Percentiles rank a stretch among this genome's conserved stretches.
phyloP scores from a whole-genome alignment of 1,140 invertebrate genomes.

The Pteromalus puparum region DNA sequence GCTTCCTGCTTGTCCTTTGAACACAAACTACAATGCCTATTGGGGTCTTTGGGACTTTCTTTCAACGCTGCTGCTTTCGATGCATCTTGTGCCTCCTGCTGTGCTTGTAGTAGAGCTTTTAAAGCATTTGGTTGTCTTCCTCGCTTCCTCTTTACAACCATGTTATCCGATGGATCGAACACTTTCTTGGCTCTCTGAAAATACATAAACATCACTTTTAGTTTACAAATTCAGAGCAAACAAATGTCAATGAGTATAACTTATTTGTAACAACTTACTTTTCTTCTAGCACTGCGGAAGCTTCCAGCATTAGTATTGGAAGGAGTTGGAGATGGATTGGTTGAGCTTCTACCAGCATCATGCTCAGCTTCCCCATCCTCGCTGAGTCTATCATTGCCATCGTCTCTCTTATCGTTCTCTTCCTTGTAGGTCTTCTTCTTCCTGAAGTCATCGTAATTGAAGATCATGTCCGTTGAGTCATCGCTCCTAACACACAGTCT shows the following conservation, averaged over 20 bases:
- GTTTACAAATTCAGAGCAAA: constrained; percentile 11
- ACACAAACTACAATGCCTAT: constrained; percentile 73
- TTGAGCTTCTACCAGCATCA: constrained; percentile 68
- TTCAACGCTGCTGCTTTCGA: constrained; percentile 54
- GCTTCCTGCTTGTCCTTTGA: constrained; percentile 77
- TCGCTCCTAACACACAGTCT: constrained; percentile 68
- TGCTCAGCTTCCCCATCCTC: constrained; percentile 70
- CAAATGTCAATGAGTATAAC: constrained; percentile 19
- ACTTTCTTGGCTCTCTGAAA: constrained; percentile 82
- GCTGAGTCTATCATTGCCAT: constrained; percentile 64
- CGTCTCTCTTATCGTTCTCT: constrained; percentile 63
- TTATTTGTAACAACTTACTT: constrained; percentile 59
- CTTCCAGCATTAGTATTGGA: constrained; percentile 65
- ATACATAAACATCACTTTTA: constrained; percentile 47
- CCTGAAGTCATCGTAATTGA: constrained; percentile 70
- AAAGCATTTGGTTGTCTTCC: constrained; percentile 77
- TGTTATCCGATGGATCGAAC: constrained; percentile 87
- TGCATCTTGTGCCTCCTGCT: constrained; percentile 67
- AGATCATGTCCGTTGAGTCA: constrained; percentile 68
- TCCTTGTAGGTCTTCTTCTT: constrained; percentile 62
- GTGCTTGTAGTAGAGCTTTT: constrained; percentile 67
- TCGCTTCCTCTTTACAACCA: constrained; percentile 80
- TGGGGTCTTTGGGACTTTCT: constrained; percentile 69
- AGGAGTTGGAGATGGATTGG: constrained; percentile 71
- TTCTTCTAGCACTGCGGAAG: constrained; percentile 71